Evolutionary conservation across 2,113 vertebrate genomes (phyloP), one percentile per base, ranked within the genome.

Genomic region (Passer domesticus): DNA sequence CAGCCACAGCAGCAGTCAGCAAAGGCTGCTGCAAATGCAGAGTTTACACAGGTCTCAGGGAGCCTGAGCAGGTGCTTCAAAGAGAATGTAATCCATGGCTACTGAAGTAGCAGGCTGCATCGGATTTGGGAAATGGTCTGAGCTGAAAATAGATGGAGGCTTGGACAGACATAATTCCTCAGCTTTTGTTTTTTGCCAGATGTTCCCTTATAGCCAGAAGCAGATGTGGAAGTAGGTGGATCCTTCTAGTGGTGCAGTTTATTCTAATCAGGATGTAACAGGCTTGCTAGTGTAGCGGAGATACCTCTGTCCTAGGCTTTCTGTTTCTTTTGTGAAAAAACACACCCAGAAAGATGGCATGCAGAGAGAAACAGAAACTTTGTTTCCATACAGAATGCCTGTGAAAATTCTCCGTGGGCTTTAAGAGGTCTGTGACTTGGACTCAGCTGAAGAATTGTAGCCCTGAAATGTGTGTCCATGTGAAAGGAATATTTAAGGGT

Each of bases 61-160:
- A 46, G 19, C 1, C n/a, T 4, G 52, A 41, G 66, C 25, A 25
- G 30, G 7, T 14, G 4, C 27, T 49, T 46, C 31, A 27, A 43
- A 41, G 46, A 31, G 3, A 33, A 33, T 17, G 16, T 28, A 44
- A 15, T 10, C 58, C 46, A 9, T 18, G 31, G 22, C 7, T 60
- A 2, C 33, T 15, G 2, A 23, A 53, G 12, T 10, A 55, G 73
- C 16, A 23, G n/a, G 6, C 10, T 23, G 1, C 0, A 0, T 30
- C 53, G 43, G 50, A 23, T 49, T 31, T 1, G 1, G 47, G 47
- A 86, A 68, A 9, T 0, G 0, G 18, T 46, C 56, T 24, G 31
- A 31, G 12, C 13, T 75, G 58, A n/a, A 63, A n/a, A 49, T 10
- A 58, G 11, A 31, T 41, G 60, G 31, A 49, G 13, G 19, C 18